phyloP scores from a whole-genome alignment of 2,113 vertebrate species.

The Gadus macrocephalus region DNA sequence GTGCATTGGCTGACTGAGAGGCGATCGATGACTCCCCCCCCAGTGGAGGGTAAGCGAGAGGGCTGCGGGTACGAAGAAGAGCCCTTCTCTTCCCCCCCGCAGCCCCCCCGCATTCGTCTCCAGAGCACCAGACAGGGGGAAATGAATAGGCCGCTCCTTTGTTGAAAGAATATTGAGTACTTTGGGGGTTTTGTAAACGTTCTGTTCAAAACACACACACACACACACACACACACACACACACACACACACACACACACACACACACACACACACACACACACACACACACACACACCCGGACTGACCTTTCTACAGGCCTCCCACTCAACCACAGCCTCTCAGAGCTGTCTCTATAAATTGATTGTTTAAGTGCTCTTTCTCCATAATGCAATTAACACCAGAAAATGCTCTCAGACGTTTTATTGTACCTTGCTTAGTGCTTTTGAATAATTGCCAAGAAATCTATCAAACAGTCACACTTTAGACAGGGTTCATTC shows the following conservation, averaged over 20 bases:
- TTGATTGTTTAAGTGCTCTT: not conserved
- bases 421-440: not conserved
- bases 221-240: constrained; percentile 2
- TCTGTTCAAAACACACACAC: not conserved
- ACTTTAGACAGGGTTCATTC: not conserved
- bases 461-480: constrained; percentile 1
- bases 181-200: too few species aligned
- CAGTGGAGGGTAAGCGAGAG: not conserved
- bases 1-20: not conserved
- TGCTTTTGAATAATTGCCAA: not conserved
- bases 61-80: not conserved
- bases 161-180: too few species aligned
- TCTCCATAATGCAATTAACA: not conserved
- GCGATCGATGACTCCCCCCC: not conserved
- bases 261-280: not conserved
- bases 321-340: not conserved
- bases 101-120: too few species aligned
- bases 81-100: too few species aligned
- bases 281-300: not conserved
- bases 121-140: constrained; percentile 23
- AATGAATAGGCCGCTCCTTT: constrained; percentile 19
- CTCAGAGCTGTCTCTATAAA: not conserved
- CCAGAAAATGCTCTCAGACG: not conserved
- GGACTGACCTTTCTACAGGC: not conserved
- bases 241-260: not conserved